Evolutionary conservation across 2,888 invertebrate species (phyloP), one percentile per base, ranked within the genome.

Genomic region (Pristionchus maxplancki): DNA sequence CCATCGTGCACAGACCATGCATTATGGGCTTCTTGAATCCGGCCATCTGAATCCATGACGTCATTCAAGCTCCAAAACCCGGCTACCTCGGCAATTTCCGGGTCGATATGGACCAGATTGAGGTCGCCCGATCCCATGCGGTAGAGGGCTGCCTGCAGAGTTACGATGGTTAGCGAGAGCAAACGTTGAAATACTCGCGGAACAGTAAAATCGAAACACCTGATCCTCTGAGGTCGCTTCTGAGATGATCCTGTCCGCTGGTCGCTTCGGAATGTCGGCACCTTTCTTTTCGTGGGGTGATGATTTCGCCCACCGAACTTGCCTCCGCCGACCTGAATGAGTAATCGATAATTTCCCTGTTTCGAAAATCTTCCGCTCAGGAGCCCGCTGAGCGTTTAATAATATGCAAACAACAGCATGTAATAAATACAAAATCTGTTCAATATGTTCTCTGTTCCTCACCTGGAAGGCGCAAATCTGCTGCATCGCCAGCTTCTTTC

Each of bases 61-160:
- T 6, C 20, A 20, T 20, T 40, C 9, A 20, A n/a, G n/a, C n/a
- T n/a, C n/a, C n/a, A n/a, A n/a, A n/a, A n/a, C n/a, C n/a, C n/a
- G n/a, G n/a, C n/a, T n/a, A 90, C 90, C 88, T 96, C 95, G 1
- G 99, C 97, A 95, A 99, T 97, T 91, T 96, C 96, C 0, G 97
- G 97, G 95, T 99, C 99, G 93, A 99, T 97, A 95, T 99, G 99
- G 31, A 99, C 96, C 0, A 99, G 99, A 96, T 99, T 99, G 86
- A 96, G 95, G 95, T 99, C 99, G 0, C 98, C 98, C 88, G 96
- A 97, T 89, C 94, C 95, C 92, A 98, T 95, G 93, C 97, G 96
- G 95, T 97, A 97, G 8, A 97, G 93, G 62, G 96, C 96, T 74
- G 97, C 96, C 96, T 96, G 92, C 28, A 48, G n/a, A 34, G 13